Percentiles rank a stretch among this genome's conserved stretches.
phyloP scores from a whole-genome alignment of 2,888 invertebrate species.

The Epistrophella euchroma region DNA sequence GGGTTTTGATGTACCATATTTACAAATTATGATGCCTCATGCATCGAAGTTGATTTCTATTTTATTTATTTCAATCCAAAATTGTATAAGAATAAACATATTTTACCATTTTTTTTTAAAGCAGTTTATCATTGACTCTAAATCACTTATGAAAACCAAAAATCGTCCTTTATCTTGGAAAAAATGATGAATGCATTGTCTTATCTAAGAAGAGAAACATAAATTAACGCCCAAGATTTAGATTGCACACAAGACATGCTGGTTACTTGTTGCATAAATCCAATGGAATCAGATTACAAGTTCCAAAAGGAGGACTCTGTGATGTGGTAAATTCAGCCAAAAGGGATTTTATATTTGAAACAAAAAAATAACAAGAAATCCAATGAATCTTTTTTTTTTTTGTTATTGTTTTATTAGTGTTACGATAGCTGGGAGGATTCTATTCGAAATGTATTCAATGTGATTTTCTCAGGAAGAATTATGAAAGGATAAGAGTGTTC shows the following conservation, averaged over 20 bases:
- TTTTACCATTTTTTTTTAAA: neutral
- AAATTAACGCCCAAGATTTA: conserved; percentile 41
- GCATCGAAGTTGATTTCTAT: too few relatives aligned
- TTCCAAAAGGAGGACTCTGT: neutral
- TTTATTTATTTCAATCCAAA: too few relatives aligned
- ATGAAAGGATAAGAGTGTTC: conserved; percentile 21
- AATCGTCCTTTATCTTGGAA: conserved; percentile 5
- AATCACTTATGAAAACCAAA: conserved; percentile 35
- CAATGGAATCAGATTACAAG: conserved; percentile 48
- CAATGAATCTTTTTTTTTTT: conserved; percentile 48
- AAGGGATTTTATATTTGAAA: conserved; percentile 33
- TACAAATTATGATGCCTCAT: too few relatives aligned
- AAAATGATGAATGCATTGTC: conserved; percentile 29
- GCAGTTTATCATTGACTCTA: neutral
- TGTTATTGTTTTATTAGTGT: conserved; percentile 9
- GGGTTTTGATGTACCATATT: too few relatives aligned
- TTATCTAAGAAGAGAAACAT: conserved; percentile 36
- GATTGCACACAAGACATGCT: conserved; percentile 26
- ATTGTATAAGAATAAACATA: too few relatives aligned
- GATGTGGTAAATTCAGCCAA: neutral
- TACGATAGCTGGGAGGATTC: conserved; percentile 19
- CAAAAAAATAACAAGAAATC: conserved; percentile 13
- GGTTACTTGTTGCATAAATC: conserved; percentile 17
- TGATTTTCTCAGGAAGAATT: conserved; percentile 17
- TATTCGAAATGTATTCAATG: conserved; percentile 2